Evolutionary conservation across 2,797 vertebrate genomes (phyloP).

Genomic region (Hemitrygon akajei): DNA sequence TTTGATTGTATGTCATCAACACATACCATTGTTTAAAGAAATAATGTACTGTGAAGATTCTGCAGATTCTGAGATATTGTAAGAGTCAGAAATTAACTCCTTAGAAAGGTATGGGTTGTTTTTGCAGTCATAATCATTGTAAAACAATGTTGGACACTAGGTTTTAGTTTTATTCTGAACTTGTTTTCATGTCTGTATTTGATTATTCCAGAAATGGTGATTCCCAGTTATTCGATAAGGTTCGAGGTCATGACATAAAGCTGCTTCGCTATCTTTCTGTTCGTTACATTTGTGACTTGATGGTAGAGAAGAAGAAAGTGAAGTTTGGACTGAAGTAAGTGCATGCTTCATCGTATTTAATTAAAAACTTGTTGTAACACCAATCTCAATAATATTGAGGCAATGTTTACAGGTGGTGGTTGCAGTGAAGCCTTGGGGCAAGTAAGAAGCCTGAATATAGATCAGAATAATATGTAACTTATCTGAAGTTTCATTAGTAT

Average conservation of each 20-base stretch:
- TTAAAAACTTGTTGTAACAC: not conserved
- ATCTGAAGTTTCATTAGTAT: not conserved
- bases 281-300: slow-evolving; percentile 92
- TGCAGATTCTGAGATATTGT: not conserved
- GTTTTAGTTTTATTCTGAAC: not conserved
- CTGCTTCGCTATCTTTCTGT: slow-evolving; percentile 89
- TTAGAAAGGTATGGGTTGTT: not conserved
- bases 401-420: too few relatives aligned
- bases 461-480: not conserved
- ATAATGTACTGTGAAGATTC: not conserved
- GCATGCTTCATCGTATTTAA: not conserved
- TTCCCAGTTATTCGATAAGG: slow-evolving; percentile 92
- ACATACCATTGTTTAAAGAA: not conserved
- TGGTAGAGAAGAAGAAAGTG: slow-evolving; percentile 99
- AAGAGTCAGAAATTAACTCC: not conserved
- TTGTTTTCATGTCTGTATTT: not conserved
- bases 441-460: not conserved
- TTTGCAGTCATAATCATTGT: not conserved
- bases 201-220: slow-evolving; percentile 74
- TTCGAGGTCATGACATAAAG: slow-evolving; percentile 90
- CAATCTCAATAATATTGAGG: not conserved
- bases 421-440: not conserved
- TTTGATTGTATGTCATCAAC: not conserved
- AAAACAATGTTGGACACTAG: not conserved
- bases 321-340: slow-evolving; percentile 98